These are phyloP conservation scores for Ladona fulva DNA, from an alignment of 1,140 invertebrate genomes.

Conservation along the genomic window DNA sequence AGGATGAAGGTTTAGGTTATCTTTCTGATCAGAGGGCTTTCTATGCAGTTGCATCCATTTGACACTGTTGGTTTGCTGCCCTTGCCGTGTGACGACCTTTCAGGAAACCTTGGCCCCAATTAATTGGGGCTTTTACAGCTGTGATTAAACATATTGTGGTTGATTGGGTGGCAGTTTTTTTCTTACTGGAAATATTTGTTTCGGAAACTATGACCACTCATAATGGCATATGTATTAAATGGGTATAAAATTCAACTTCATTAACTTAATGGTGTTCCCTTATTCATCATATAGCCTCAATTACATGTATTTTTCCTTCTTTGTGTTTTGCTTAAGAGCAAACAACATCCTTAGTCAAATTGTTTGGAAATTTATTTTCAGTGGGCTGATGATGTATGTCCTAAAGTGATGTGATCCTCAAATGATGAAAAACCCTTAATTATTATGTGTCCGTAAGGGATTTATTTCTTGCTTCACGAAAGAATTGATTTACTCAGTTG, in stretches of 20 bases:
- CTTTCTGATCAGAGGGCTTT: background rate
- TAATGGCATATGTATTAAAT: background rate
- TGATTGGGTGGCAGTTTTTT: constrained; percentile 7
- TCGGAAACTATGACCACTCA: background rate
- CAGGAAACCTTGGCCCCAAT: background rate
- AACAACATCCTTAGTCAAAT: no score
- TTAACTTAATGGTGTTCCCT: background rate
- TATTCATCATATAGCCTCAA: background rate
- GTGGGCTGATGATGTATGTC: background rate
- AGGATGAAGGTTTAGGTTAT: background rate
- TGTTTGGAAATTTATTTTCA: background rate
- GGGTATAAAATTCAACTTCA: background rate
- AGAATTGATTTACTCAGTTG: no score
- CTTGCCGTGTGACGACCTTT: background rate
- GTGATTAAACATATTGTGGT: background rate
- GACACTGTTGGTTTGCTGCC: background rate
- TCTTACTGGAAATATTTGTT: background rate
- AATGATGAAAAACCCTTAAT: no score
- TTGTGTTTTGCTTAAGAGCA: background rate
- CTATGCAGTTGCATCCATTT: background rate
- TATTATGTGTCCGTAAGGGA: no score
- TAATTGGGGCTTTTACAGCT: background rate
- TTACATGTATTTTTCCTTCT: background rate
- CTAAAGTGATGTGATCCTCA: background rate
- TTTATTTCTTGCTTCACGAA: no score